Percentiles rank a stretch among this genome's conserved stretches.
Conservation (phyloP, 2,888 invertebrate genomes). For the Epistrophe grossulariae region DNA sequence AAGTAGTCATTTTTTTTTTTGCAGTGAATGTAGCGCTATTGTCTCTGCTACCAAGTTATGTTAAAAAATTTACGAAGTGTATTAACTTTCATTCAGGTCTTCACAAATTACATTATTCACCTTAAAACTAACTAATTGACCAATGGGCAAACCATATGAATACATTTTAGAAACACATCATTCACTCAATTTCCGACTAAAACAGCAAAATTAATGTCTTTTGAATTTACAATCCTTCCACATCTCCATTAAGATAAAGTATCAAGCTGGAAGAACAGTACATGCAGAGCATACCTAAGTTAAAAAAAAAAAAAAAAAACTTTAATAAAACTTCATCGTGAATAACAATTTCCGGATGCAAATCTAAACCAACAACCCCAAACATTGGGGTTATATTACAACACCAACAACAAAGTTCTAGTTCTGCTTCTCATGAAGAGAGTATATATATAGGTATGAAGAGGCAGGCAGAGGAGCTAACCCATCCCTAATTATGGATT, state of each 20-base stretch:
- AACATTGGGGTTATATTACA: constrained; percentile 65
- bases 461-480: not conserved
- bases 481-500: constrained; percentile 65
- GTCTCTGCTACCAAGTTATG: too few species aligned
- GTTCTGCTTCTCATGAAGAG: not conserved
- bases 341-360: constrained; percentile 60
- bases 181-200: not conserved
- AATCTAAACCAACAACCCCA: constrained; percentile 60
- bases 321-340: constrained; percentile 60
- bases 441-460: not conserved
- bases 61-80: too few species aligned
- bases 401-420: constrained; percentile 4
- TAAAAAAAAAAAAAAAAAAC: constrained; percentile 29
- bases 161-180: not conserved
- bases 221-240: not conserved
- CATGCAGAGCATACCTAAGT: constrained; percentile 26
- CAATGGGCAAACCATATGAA: not conserved
- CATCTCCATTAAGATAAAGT: not conserved
- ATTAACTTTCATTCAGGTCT: too few species aligned
- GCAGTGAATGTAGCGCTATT: too few species aligned
- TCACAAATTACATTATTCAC: too few species aligned
- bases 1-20: too few species aligned
- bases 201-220: not conserved
- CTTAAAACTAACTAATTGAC: constrained; percentile 7
- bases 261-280: not conserved